These are phyloP conservation scores for Heliconius hortense DNA, from an alignment of 2,888 invertebrate species.

Conservation along the genomic window DNA sequence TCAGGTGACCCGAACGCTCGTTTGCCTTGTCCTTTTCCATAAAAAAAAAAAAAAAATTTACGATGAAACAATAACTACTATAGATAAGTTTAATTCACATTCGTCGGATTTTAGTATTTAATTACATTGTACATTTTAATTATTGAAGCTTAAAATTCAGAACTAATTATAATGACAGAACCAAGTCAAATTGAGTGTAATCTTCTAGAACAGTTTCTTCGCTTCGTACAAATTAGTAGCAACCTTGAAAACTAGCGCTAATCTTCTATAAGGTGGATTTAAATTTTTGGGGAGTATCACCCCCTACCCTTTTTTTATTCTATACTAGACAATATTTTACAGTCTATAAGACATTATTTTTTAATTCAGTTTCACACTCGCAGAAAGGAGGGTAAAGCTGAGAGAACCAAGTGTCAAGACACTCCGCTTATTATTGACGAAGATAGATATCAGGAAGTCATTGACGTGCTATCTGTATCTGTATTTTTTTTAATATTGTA, in stretches of 20 bases:
- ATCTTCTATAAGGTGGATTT: conserved; percentile 5
- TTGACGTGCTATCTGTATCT: conserved; percentile 18
- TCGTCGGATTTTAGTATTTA: no score
- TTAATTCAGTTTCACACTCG: not conserved
- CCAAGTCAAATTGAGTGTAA: not conserved
- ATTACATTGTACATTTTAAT: not conserved
- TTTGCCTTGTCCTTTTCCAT: no score
- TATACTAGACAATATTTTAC: conserved; percentile 5
- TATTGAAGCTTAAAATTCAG: not conserved
- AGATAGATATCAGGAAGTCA: not conserved
- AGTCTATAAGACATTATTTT: not conserved
- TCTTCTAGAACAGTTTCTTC: conserved; percentile 4
- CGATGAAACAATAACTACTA: no score
- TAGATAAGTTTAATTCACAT: no score
- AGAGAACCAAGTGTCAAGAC: not conserved
- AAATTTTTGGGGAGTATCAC: not conserved
- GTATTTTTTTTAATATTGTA: conserved; percentile 6
- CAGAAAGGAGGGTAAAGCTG: not conserved
- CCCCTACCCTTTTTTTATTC: not conserved
- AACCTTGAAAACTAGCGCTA: conserved; percentile 20
- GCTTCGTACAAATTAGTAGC: conserved; percentile 1
- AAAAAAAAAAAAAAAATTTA: no score
- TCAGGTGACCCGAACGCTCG: no score
- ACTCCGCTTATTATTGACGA: not conserved
- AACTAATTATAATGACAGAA: not conserved